These are phyloP conservation scores for Xiphias gladius DNA, from an alignment of 2,113 vertebrate genomes.

Conservation along the genomic window DNA sequence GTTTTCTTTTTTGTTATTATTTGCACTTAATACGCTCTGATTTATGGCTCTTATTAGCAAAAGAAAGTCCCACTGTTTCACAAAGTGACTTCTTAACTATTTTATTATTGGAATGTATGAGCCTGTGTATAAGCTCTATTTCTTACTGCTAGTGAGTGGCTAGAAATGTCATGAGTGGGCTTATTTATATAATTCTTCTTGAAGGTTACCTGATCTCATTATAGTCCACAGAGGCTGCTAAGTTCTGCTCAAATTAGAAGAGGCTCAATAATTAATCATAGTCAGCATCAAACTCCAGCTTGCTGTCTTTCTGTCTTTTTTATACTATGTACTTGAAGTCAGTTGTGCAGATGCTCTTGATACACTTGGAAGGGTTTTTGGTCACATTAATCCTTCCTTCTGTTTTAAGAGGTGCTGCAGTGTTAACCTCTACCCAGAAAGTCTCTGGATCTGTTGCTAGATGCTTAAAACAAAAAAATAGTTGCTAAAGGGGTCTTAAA, in stretches of 20 bases:
- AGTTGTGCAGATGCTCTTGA: not conserved
- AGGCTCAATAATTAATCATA: constrained; percentile 36
- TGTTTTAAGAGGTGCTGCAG: not conserved
- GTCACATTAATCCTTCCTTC: not conserved
- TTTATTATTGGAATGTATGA: constrained; percentile 16
- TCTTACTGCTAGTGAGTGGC: not conserved
- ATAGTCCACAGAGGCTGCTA: constrained; percentile 14
- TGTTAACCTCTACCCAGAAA: not conserved
- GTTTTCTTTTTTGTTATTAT: not conserved
- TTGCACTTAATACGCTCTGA: not conserved
- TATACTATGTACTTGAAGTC: not conserved
- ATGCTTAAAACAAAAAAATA: not conserved
- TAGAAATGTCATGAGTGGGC: constrained; percentile 25
- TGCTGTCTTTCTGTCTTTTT: not conserved
- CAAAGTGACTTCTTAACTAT: constrained; percentile 12
- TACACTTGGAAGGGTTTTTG: not conserved
- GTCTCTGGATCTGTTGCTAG: not conserved
- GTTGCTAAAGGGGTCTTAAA: no score
- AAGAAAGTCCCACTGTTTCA: constrained; percentile 10
- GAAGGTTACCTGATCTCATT: constrained; percentile 48
- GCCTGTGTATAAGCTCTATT: not conserved
- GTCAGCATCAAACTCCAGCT: constrained; percentile 19
- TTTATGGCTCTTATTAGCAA: constrained; percentile 32
- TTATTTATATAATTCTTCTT: constrained; percentile 42
- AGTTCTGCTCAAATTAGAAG: constrained; percentile 33